phyloP scores from a whole-genome alignment of 2,888 invertebrate genomes.

The Tineola bisselliella region DNA sequence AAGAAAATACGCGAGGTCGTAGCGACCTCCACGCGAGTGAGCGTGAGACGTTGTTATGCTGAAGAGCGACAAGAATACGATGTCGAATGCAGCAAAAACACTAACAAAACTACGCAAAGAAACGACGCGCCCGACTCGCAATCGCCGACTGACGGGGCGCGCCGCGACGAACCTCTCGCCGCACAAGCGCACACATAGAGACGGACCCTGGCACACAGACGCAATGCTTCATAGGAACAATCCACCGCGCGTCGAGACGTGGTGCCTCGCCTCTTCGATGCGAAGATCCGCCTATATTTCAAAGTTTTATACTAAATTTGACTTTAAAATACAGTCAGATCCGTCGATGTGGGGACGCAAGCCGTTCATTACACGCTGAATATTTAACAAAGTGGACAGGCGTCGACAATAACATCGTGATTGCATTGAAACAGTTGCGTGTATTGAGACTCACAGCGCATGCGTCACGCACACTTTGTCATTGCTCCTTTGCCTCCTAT shows the following conservation, averaged over 20 bases:
- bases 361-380: constrained; percentile 36
- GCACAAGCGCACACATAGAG: constrained; percentile 36
- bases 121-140: constrained; percentile 64
- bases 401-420: constrained; percentile 1
- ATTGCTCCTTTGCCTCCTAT: constrained; percentile 16
- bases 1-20: constrained; percentile 39
- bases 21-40: constrained; percentile 57
- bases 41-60: constrained; percentile 54
- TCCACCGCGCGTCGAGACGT: not conserved
- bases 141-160: constrained; percentile 65
- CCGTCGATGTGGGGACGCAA: constrained; percentile 33
- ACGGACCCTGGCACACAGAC: constrained; percentile 18
- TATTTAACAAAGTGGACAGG: constrained; percentile 40
- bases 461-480: constrained; percentile 49
- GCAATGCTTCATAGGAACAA: not conserved
- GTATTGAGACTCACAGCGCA: constrained; percentile 34
- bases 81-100: constrained; percentile 39
- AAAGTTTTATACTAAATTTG: constrained; percentile 59
- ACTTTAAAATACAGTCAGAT: constrained; percentile 55
- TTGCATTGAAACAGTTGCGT: constrained; percentile 30
- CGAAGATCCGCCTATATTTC: constrained; percentile 49
- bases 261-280: constrained; percentile 26
- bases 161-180: constrained; percentile 54
- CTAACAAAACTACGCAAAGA: constrained; percentile 43
- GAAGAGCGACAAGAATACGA: constrained; percentile 47